Conservation (phyloP, 2,113 vertebrate genomes). For the Apistogramma diplotaenia region DNA sequence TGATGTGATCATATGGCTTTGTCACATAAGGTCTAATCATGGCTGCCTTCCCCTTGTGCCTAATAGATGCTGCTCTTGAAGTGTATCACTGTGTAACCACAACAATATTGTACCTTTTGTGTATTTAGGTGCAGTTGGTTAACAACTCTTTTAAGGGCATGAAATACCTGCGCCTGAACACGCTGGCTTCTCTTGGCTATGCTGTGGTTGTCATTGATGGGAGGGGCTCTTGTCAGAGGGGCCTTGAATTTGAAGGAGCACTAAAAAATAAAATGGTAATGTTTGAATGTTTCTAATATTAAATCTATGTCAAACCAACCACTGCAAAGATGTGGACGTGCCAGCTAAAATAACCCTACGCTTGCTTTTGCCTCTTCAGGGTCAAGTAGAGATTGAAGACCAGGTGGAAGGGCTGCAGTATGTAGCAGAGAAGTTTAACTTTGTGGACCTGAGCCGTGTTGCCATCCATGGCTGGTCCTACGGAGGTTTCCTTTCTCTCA, state of each 20-base stretch:
- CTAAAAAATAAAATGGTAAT: conserved; percentile 96
- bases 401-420: conserved; percentile 96
- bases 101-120: background rate
- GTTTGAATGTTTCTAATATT: background rate
- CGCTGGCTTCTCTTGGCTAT: conserved; percentile 90
- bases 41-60: background rate
- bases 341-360: background rate
- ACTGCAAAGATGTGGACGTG: background rate
- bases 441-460: conserved; percentile 91
- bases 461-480: conserved; percentile 98
- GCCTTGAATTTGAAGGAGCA: conserved; percentile 93
- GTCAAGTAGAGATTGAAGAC: conserved; percentile 97
- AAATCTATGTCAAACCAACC: background rate
- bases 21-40: background rate
- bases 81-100: background rate
- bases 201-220: conserved; percentile 96
- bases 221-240: conserved; percentile 92
- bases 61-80: background rate
- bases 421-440: conserved; percentile 93
- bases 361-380: conserved; percentile 68
- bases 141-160: conserved; percentile 98
- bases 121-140: conserved; percentile 89
- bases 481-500: conserved; percentile 94
- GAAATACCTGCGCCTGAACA: conserved; percentile 95
- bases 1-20: background rate